Evolutionary conservation across 2,113 vertebrate species (phyloP), one percentile per base, ranked within the genome.

Genomic region (Oncorhynchus tshawytscha): DNA sequence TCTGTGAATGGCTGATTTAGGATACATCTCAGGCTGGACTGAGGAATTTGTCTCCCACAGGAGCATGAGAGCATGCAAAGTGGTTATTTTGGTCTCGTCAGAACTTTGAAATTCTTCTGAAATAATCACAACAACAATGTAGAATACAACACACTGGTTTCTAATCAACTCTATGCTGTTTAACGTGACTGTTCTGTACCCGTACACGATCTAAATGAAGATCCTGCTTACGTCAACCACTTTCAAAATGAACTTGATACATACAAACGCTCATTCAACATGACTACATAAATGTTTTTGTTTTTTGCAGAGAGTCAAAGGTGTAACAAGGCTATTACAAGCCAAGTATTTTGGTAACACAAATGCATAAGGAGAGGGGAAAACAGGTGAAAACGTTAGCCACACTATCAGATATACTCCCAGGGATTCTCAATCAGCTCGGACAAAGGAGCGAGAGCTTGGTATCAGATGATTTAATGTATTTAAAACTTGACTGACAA

Each of bases 401-500:
- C 67, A 57, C 73, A 70, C 74, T 76, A 87, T 87, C 90, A 94
- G 85, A 95, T 92, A 88, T 84, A 87, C 90, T 8, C 85, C 91
- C 91, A 71, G 89, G 88, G 90, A 94, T 96, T 96, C 94, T 95
- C 94, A 96, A 96, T 96, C 94, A 95, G 86, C 77, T 84, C 81
- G 84, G 87, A 97, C 95, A 96, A 96, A 95, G 83, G 92, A 83
- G 92, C 84, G 81, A 84, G 94, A 94, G 95, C 93, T 94, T 94
- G 93, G 95, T 96, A 97, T 97, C 96, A 93, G 95, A 94, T 95
- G 94, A 96, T 96, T 96, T 92, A 94, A 91, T 92, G 95, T 94
- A 95, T 97, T 96, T 94, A 95, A 96, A 96, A 95, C 92, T 84
- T 97, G 96, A 98, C 84, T 95, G 96, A 96, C 96, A 97, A 94